phyloP scores from a whole-genome alignment of 2,113 vertebrate species.

The Melanerpes formicivorus region DNA sequence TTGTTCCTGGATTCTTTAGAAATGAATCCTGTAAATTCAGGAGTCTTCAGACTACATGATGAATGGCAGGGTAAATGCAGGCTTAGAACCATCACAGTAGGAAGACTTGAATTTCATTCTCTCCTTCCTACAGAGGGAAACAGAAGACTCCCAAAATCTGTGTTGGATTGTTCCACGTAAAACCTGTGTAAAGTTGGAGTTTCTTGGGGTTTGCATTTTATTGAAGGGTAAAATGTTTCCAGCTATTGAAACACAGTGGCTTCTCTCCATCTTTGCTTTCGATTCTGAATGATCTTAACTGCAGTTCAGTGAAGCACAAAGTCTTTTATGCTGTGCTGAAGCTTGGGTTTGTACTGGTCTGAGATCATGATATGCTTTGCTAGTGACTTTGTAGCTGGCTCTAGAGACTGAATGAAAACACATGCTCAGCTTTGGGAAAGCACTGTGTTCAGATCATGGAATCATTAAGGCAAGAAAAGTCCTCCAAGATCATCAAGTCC shows the following conservation, averaged over 20 bases:
- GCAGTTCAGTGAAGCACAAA: background rate
- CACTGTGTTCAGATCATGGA: background rate
- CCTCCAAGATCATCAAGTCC: background rate
- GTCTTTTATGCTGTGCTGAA: background rate
- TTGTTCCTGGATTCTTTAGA: background rate
- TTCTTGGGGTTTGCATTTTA: background rate
- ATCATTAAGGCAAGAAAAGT: background rate
- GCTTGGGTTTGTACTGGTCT: background rate
- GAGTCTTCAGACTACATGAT: rapidly evolving
- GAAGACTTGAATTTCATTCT: background rate
- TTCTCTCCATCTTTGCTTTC: background rate
- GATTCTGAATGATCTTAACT: background rate
- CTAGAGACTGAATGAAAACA: background rate
- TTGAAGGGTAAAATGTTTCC: background rate
- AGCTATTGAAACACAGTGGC: background rate
- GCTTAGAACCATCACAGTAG: rapidly evolving
- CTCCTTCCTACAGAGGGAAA: background rate
- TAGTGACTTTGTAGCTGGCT: background rate
- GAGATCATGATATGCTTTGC: background rate
- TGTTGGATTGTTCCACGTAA: background rate
- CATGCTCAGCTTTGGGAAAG: background rate
- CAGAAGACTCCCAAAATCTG: background rate
- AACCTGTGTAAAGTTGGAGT: rapidly evolving
- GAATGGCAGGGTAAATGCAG: background rate
- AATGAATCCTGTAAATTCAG: background rate